Evolutionary conservation across 2,113 vertebrate genomes (phyloP), one percentile per base, ranked within the genome.

Genomic region (Bujurquina vittata): DNA sequence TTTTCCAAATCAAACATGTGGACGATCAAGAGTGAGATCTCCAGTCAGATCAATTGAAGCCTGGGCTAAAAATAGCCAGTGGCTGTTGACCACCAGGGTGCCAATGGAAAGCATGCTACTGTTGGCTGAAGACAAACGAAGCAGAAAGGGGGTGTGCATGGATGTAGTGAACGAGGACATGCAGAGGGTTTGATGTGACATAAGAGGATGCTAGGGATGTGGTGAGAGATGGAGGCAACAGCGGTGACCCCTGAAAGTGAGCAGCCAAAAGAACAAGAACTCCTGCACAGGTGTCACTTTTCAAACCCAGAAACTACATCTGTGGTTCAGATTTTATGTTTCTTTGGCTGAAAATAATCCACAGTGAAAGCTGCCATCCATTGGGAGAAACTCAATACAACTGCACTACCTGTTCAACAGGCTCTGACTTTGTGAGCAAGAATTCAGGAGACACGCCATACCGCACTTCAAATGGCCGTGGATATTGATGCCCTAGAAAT

Each of bases 401-500:
- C 18, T 29, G 17, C 46, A 72, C 26, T 33, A 72, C 46, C 18
- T 72, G 67, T 77, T 55, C 86, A 85, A 74, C 61, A 79, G 78
- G 63, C 67, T 75, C 5, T 23, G 20, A 61, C 35, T 79, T 33
- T 81, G 65, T 54, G 57, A 75, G 40, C 22, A 23, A 49, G 15
- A 63, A 77, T 43, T 57, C 43, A 33, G n/a, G 31, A 59, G 11
- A 84, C n/a, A 20, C 23, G 40, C 37, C 37, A 54, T 23, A 55
- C 37, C 77, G 74, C 43, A 78, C 69, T 83, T 79, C 20, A 73
- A 76, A 81, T 73, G 76, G 62, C 23, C 43, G 40, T 33, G 26
- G 84, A 69, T 54, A 58, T 43, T 61, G 60, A 88, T 87, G 79
- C 63, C 74, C 59, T 33, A 5, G 54, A 83, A 83, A 87, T 83